A percentile compares a stretch with the other conserved stretches of the same genome.
Evolutionary conservation across 2,113 vertebrate species (phyloP).

Genomic region (Nansenia antarctica): DNA sequence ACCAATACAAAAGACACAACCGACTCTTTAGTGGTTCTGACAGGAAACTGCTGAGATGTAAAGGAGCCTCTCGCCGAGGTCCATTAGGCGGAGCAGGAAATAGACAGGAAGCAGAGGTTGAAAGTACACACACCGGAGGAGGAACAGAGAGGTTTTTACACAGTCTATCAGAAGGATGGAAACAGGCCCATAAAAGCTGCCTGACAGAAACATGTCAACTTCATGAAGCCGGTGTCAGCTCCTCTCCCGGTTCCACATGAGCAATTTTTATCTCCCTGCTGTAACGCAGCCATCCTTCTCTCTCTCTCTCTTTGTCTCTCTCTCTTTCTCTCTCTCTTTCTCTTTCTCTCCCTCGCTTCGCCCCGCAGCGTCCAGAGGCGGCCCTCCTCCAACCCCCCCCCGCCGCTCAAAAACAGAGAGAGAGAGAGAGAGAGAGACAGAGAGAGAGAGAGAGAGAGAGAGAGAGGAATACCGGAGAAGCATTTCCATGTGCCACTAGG

Average conservation of each 20-base stretch:
- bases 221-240: slow-evolving; percentile 46
- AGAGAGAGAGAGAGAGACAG: too few species aligned
- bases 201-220: slow-evolving; percentile 53
- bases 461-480: slow-evolving; percentile 54
- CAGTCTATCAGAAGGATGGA: slow-evolving; percentile 47
- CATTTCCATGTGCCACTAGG: slow-evolving; percentile 64
- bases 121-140: slow-evolving; percentile 37
- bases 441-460: too few species aligned
- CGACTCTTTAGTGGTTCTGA: slow-evolving; percentile 27
- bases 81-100: slow-evolving; percentile 42
- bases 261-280: slow-evolving; percentile 15
- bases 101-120: slow-evolving; percentile 56
- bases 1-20: background rate
- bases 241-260: slow-evolving; percentile 12
- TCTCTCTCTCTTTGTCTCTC: background rate
- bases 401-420: slow-evolving; percentile 43
- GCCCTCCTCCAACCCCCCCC: slow-evolving; percentile 13
- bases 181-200: slow-evolving; percentile 51
- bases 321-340: slow-evolving; percentile 8
- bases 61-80: slow-evolving; percentile 7
- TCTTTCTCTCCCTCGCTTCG: slow-evolving; percentile 1
- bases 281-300: background rate
- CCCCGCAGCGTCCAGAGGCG: too few species aligned
- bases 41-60: slow-evolving; percentile 52
- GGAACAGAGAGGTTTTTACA: slow-evolving; percentile 32